Evolutionary conservation across 2,888 invertebrate species (phyloP).

Genomic region (Latrodectus elegans): DNA sequence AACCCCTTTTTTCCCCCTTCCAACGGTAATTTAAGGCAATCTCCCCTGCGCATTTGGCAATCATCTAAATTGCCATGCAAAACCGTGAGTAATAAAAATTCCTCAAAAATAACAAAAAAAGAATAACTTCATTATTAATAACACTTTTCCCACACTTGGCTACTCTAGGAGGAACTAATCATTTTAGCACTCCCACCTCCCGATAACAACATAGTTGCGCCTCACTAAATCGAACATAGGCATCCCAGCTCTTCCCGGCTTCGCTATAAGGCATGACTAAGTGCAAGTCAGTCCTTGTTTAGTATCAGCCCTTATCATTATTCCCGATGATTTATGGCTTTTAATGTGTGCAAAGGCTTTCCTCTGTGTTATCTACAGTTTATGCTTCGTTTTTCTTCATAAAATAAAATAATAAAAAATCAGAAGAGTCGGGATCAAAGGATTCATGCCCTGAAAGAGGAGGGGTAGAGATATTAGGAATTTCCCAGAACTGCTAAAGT

Average conservation of each 20-base stretch:
- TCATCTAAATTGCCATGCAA: background rate
- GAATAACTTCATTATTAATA: background rate
- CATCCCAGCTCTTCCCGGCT: background rate
- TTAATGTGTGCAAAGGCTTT: slow-evolving; percentile 29
- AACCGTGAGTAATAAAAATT: background rate
- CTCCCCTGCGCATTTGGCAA: background rate
- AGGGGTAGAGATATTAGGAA: too few species aligned
- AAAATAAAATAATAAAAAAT: background rate
- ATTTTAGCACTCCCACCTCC: slow-evolving; percentile 7
- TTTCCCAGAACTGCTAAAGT: too few species aligned
- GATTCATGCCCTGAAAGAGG: slow-evolving; percentile 18
- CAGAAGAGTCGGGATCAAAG: slow-evolving; percentile 27
- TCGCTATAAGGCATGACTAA: slow-evolving; percentile 47
- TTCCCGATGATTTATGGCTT: slow-evolving; percentile 58
- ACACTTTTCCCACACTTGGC: background rate
- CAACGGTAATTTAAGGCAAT: background rate
- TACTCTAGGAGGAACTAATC: slow-evolving; percentile 16
- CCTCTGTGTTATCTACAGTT: slow-evolving; percentile 42
- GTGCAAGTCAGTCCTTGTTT: slow-evolving; percentile 14
- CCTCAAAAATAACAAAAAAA: background rate
- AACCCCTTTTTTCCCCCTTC: background rate
- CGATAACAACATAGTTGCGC: slow-evolving; percentile 8
- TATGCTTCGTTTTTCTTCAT: background rate
- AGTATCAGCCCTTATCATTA: slow-evolving; percentile 33
- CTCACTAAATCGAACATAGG: background rate